Conservation (phyloP, 35 echinoderm and acorn worm genomes). For the Heliocidaris tuberculata region DNA sequence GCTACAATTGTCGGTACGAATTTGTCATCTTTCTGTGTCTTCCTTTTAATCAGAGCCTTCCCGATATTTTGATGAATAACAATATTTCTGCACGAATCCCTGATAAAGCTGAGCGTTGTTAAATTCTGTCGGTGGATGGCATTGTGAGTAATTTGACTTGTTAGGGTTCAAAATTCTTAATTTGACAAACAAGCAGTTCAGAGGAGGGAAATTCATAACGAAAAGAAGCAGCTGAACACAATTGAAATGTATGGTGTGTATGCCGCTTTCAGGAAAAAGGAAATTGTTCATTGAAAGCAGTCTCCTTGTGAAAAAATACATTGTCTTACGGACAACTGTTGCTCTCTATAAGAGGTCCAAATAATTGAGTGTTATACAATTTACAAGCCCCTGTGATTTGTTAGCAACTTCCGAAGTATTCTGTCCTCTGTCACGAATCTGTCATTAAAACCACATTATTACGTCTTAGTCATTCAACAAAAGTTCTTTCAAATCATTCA, state of each 20-base stretch:
- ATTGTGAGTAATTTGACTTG: not conserved
- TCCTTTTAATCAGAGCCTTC: not conserved
- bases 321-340: not conserved
- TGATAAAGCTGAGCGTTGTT: not conserved
- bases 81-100: not conserved
- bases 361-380: not conserved
- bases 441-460: too few relatives aligned
- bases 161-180: not conserved
- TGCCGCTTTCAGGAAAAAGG: not conserved
- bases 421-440: not conserved
- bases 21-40: not conserved
- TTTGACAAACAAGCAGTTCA: not conserved
- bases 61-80: not conserved
- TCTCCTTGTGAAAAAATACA: not conserved
- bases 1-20: not conserved
- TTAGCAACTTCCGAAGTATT: not conserved
- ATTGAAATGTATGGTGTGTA: not conserved
- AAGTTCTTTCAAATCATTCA: too few relatives aligned
- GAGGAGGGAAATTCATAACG: not conserved
- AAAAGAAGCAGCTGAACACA: not conserved
- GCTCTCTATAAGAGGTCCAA: not conserved
- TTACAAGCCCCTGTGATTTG: not conserved
- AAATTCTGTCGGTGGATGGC: not conserved
- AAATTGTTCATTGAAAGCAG: not conserved
- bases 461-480: too few relatives aligned